These are phyloP conservation scores for Stichopus horrens DNA, from an alignment of 53 echinoderm and acorn worm species.

Conservation along the genomic window DNA sequence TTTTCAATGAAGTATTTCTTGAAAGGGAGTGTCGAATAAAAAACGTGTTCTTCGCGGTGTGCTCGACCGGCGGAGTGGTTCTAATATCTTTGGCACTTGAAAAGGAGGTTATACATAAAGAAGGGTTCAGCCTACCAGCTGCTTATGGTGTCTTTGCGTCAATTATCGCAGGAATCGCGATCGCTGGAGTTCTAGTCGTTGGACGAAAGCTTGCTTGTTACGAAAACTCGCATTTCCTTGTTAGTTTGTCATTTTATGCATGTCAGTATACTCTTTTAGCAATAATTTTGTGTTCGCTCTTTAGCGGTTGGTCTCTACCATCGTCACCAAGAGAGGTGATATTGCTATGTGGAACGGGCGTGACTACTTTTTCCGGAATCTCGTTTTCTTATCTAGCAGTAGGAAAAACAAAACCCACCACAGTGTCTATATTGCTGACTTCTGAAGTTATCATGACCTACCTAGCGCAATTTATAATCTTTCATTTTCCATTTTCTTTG, in stretches of 20 bases:
- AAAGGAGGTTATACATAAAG: not conserved
- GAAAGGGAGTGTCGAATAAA: not conserved
- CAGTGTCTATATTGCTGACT: constrained; percentile 11
- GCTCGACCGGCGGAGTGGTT: constrained; percentile 4
- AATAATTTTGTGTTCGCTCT: not conserved
- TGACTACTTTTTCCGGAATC: constrained; percentile 2
- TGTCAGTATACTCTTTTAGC: not conserved
- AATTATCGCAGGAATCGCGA: not conserved
- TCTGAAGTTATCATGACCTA: constrained; percentile 20
- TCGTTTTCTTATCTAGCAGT: constrained; percentile 19
- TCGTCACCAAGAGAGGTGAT: not conserved
- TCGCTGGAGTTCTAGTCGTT: not conserved
- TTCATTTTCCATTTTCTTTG: constrained; percentile 16
- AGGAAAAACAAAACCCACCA: not conserved
- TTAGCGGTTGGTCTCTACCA: not conserved
- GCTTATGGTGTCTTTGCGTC: not conserved
- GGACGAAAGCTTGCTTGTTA: constrained; percentile 9
- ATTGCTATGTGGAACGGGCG: not conserved
- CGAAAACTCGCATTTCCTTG: not conserved
- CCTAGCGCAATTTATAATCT: constrained; percentile 6
- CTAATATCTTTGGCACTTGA: not conserved
- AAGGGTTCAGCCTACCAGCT: not conserved
- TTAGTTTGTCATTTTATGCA: not conserved
- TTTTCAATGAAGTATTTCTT: constrained; percentile 12
- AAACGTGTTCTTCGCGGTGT: constrained; percentile 1